Evolutionary conservation across 2,888 invertebrate genomes (phyloP), one percentile per base, ranked within the genome.

Genomic region (Hoplodrina blanda): DNA sequence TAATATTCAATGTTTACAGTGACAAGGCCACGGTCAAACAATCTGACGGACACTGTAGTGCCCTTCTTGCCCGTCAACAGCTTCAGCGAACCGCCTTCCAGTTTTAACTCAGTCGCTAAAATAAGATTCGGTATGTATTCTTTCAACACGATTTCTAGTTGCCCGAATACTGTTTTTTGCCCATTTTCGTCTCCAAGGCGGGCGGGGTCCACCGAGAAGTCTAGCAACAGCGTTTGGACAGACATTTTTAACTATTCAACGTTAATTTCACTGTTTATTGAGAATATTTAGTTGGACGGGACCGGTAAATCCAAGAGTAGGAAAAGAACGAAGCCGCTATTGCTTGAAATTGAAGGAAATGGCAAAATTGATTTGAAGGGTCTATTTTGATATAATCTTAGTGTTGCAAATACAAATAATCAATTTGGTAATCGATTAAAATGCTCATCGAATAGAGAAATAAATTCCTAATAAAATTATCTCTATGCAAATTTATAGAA

Each of bases 1-100:
- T 97, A 98, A 94, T 98, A 98, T 90, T 98, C 98, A 87, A 98
- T 97, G 91, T 98, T 98, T 83, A 98, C 95, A 50, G 98, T 98
- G 69, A 98, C 96, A 81, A 98, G 95, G 68, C 98, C 98, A 85
- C 97, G 97, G 59, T 96, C 96, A 87, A 97, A 98, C 81, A 98
- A 96, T 89, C 98, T 96, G 56, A 98, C 96, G 44, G 97, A 97
- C 41, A 98, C 97, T 10, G 98, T 96, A 60, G 97, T 97, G 44
- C 97, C 97, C 88, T 96, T 96, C 74, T 97, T 97, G 77, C 98
- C 98, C 49, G 97, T 97, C 76, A 97, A 96, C 20, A 98, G 92
- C 85, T 97, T 97, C 78, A 98, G 94, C 56, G 97, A 96, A 62
- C 98, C 97, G 69, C 97, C 97, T 80, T 97, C 97, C 81, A 97